Conservation (phyloP, 1,140 invertebrate species). For the Cotesia glomerata region DNA sequence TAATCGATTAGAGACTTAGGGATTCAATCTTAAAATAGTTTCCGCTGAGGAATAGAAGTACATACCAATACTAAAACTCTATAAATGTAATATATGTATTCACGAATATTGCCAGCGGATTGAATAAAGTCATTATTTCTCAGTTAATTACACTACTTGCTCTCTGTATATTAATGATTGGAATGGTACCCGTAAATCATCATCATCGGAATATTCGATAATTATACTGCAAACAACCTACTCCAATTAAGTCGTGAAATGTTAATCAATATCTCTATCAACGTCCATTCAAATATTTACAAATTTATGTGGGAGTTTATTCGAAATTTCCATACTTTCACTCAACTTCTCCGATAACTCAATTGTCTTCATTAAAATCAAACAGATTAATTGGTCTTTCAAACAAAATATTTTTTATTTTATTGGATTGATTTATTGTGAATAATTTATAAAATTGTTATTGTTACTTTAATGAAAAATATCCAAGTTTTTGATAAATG, state of each 20-base stretch:
- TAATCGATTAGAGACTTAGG: slow-evolving; percentile 23
- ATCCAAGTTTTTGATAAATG: too few species aligned
- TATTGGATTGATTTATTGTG: too few species aligned
- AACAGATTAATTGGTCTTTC: too few species aligned
- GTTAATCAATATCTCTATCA: neutral
- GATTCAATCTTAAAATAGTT: slow-evolving; percentile 24
- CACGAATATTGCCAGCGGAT: neutral
- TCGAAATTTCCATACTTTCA: too few species aligned
- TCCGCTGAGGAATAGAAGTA: slow-evolving; percentile 8
- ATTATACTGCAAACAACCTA: slow-evolving; percentile 2
- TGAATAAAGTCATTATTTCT: slow-evolving; percentile 14
- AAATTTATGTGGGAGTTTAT: too few species aligned
- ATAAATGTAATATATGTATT: neutral
- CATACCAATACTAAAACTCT: too few species aligned
- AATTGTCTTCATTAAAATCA: too few species aligned
- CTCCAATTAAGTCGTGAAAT: slow-evolving; percentile 9
- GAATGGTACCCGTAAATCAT: neutral
- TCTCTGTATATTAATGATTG: too few species aligned
- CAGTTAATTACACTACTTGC: slow-evolving; percentile 22
- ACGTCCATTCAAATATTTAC: neutral
- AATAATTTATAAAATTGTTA: too few species aligned
- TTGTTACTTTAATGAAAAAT: too few species aligned
- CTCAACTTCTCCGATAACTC: too few species aligned
- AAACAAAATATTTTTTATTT: too few species aligned
- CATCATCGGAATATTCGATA: slow-evolving; percentile 6